Percentiles rank a stretch among this genome's conserved stretches.
Conservation (phyloP, 2,888 invertebrate species). For the Rotaria sp. region DNA sequence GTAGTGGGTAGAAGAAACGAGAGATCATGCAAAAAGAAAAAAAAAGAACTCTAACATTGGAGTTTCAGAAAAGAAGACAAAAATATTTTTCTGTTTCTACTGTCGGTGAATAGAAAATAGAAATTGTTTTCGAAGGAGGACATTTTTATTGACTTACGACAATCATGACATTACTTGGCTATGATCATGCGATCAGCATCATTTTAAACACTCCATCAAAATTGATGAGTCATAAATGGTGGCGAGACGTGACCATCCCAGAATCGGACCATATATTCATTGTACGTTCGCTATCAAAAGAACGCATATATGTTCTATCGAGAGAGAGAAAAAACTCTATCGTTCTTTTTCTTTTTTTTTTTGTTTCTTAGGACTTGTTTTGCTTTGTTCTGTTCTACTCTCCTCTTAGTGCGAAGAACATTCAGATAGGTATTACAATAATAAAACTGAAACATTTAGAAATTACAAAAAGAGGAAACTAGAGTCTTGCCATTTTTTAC, state of each 20-base stretch:
- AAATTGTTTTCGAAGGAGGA: neutral
- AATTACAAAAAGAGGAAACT: neutral
- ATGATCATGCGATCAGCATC: no score
- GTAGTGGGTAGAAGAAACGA: neutral
- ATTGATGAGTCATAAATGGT: neutral
- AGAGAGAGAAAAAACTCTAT: neutral
- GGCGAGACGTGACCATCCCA: neutral
- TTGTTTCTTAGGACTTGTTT: neutral
- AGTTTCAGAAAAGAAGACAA: neutral
- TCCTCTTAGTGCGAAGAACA: neutral
- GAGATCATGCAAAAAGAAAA: neutral
- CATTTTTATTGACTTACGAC: neutral
- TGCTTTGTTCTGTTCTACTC: neutral
- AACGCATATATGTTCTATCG: neutral
- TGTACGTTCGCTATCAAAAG: neutral
- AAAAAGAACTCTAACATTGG: neutral
- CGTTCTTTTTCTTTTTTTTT: neutral
- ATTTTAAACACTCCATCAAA: no score
- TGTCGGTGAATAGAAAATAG: neutral
- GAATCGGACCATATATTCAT: neutral
- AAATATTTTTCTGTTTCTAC: neutral
- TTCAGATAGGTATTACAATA: neutral
- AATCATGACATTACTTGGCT: no score
- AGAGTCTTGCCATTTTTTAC: neutral
- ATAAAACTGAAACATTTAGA: neutral